These are phyloP conservation scores for Balanococcus diminutus DNA, from an alignment of 2,888 invertebrate genomes.

Conservation along the genomic window DNA sequence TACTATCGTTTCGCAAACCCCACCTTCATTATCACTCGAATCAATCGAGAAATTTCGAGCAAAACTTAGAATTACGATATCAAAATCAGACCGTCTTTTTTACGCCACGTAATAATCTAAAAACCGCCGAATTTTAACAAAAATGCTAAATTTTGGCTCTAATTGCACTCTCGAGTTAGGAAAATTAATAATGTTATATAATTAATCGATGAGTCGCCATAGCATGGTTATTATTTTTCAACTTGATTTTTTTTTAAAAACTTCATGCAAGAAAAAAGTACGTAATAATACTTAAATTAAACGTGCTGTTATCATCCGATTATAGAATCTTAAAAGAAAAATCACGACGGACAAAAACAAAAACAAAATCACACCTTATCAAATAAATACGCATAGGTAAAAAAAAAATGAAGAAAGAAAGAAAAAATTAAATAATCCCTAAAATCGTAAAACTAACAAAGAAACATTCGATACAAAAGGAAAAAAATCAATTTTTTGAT, in stretches of 20 bases:
- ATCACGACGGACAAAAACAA: background rate
- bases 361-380: slow-evolving; percentile 18
- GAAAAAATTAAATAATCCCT: background rate
- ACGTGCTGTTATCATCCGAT: background rate
- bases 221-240: background rate
- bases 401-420: background rate
- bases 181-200: background rate
- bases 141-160: background rate
- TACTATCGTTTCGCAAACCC: background rate
- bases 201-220: background rate
- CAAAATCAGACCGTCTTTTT: background rate
- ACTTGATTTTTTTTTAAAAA: background rate
- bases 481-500: slow-evolving; percentile 11
- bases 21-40: background rate
- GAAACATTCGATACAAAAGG: background rate
- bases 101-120: background rate
- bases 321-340: background rate
- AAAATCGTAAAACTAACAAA: background rate
- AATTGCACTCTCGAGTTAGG: background rate
- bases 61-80: background rate
- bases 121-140: background rate
- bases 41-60: background rate
- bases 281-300: slow-evolving; percentile 2
- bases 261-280: slow-evolving; percentile 25
- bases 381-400: slow-evolving; percentile 11